Conservation (phyloP, 2,797 vertebrate species). For the Percopsis omiscomaycus region DNA sequence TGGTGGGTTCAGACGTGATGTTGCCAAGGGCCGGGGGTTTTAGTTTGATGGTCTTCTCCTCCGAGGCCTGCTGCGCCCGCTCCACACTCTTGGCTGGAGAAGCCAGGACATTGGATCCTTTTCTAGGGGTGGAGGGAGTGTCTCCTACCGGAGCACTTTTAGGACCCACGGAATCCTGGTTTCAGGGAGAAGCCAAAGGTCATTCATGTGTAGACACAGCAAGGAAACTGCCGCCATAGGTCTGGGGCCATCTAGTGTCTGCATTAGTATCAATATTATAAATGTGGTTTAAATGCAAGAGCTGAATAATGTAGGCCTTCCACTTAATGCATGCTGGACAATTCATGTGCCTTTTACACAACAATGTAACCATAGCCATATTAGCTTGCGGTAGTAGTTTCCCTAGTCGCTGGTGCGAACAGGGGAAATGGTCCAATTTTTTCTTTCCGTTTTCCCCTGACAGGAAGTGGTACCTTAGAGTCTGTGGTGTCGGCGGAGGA, state of each 20-base stretch:
- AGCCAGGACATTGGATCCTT: slow-evolving; percentile 55
- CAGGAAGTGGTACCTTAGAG: slow-evolving; percentile 69
- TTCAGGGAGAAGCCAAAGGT: neutral
- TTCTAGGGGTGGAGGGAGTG: slow-evolving; percentile 67
- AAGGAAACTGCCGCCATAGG: no score
- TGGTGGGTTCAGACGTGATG: slow-evolving; percentile 70
- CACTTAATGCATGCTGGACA: neutral
- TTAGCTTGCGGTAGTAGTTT: neutral
- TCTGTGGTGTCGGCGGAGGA: slow-evolving; percentile 79
- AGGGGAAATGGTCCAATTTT: no score
- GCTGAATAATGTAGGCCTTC: no score
- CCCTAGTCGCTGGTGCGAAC: no score
- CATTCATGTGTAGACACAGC: neutral
- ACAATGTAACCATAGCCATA: neutral
- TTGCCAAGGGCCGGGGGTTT: slow-evolving; percentile 75
- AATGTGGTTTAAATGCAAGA: no score
- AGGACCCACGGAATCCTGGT: slow-evolving; percentile 65
- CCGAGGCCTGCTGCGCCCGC: slow-evolving; percentile 60
- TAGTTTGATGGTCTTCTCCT: slow-evolving; percentile 69
- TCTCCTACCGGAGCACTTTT: slow-evolving; percentile 76
- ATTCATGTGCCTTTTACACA: neutral
- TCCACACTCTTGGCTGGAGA: slow-evolving; percentile 75
- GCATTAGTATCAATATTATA: no score
- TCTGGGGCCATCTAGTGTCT: no score
- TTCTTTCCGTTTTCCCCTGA: neutral